A percentile compares a stretch with the other conserved stretches of the same genome.
These are phyloP conservation scores for Drosophila pseudoobscura DNA, from an alignment of 1,140 invertebrate species.

Conservation along the genomic window DNA sequence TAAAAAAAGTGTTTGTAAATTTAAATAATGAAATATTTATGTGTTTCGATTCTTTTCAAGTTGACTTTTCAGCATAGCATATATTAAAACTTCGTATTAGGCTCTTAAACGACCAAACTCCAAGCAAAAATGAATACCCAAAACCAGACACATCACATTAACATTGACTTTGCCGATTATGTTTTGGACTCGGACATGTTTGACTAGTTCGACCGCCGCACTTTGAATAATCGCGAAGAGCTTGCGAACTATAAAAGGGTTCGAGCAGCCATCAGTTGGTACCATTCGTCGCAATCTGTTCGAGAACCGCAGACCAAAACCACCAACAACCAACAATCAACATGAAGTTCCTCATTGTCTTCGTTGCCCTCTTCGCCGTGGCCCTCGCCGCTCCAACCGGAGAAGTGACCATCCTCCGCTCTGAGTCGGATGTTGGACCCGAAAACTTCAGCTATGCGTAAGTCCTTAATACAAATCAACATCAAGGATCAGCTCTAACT, in stretches of 20 bases:
- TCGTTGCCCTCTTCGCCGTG: conserved; percentile 70
- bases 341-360: conserved; percentile 74
- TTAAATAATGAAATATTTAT: conserved; percentile 56
- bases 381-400: conserved; percentile 40
- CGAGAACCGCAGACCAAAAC: conserved; percentile 41
- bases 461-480: not conserved
- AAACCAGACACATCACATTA: conserved; percentile 39
- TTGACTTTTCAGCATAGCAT: conserved; percentile 1
- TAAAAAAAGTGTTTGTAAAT: conserved; percentile 6
- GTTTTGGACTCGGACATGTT: conserved; percentile 40
- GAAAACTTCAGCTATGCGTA: conserved; percentile 49
- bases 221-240: conserved; percentile 31
- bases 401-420: not conserved
- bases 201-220: conserved; percentile 33
- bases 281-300: conserved; percentile 41
- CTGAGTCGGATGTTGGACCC: conserved; percentile 33
- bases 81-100: conserved; percentile 39
- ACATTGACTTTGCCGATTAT: conserved; percentile 43
- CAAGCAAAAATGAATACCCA: conserved; percentile 34
- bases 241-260: conserved; percentile 45
- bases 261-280: conserved; percentile 9
- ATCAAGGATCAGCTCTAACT: not conserved
- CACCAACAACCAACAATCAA: conserved; percentile 29
- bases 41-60: conserved; percentile 26
- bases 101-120: conserved; percentile 26